Base-by-base conservation (phyloP, 1,140 invertebrate genomes). In the Aradophagus sp. region DNA sequence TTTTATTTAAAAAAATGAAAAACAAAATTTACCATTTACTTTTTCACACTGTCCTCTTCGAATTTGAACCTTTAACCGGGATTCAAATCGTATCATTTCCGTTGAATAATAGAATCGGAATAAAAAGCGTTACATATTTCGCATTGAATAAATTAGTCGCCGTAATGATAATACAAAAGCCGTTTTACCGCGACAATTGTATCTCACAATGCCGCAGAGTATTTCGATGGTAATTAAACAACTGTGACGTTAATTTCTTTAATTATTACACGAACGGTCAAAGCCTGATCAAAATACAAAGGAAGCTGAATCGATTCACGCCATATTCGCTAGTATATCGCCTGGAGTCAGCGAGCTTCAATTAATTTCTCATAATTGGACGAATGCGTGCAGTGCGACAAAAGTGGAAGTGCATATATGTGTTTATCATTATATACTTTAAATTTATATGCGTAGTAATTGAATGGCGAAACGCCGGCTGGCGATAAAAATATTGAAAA, bases 361-460 rank as follows among this genome's bases (percentile, higher is more conserved):
- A 74, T 74, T 70, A 70, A 74, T 70, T 74, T 74, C 66, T 66
- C 72, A 70, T 74, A 70, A 74, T 74, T 74, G 72, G 67, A 70
- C 66, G 56, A 62, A 70, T 66, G 48, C 53, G 53, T 52, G 56
- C 38, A 53, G 38, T 63, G 34, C 59, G 59, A 63, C 59, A 72
- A 68, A 68, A 61, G 48, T 68, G 47, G 48, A 50, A 52, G 27
- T 20, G 38, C 53, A 67, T 59, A 48, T 55, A 42, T 55, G 55
- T 67, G 44, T 53, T 59, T 67, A 52, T 59, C 53, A 56, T 36
- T 67, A 58, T 67, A 67, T 58, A 50, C 32, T 48, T 52, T 48
- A 44, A 67, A 35, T 48, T 36, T 31, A 63, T 32, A 34, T 19
- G 7, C n/a, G n/a, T n/a, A n/a, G n/a, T n/a, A n/a, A n/a, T n/a